Percentiles rank a stretch among this genome's conserved stretches.
phyloP scores from a whole-genome alignment of 2,797 vertebrate genomes.

The Manis pentadactyla region DNA sequence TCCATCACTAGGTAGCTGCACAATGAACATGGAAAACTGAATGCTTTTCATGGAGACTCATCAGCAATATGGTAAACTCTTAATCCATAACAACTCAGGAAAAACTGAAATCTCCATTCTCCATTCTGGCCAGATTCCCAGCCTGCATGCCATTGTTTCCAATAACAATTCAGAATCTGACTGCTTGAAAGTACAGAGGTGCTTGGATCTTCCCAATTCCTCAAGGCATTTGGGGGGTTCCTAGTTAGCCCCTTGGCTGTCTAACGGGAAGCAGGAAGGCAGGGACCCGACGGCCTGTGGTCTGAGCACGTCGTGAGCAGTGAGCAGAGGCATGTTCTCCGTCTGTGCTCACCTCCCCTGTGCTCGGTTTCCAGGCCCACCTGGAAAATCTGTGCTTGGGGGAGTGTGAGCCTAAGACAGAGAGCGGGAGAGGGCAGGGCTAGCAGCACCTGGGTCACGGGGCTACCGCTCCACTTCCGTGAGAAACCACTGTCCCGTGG shows the following conservation, averaged over 20 bases:
- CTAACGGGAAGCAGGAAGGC: neutral
- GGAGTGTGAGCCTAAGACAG: neutral
- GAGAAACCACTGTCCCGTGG: neutral
- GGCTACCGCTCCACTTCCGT: neutral
- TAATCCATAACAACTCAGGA: neutral
- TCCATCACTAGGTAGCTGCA: neutral
- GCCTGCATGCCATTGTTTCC: neutral
- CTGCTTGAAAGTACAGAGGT: neutral
- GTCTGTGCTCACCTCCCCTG: neutral
- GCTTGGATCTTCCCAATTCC: neutral
- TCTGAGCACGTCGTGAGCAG: neutral
- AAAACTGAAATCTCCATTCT: neutral
- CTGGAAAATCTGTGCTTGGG: neutral
- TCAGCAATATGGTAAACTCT: neutral
- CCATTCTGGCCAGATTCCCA: neutral
- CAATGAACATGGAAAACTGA: neutral
- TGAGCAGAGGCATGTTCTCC: neutral
- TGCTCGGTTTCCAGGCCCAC: neutral
- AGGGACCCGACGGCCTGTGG: neutral
- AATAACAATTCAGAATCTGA: neutral
- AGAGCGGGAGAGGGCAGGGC: neutral
- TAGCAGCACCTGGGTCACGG: neutral
- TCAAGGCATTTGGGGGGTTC: neutral
- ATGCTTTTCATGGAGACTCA: neutral
- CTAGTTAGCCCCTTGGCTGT: neutral